phyloP scores from a whole-genome alignment of 2,797 vertebrate genomes.

The Myotis daubentonii region DNA sequence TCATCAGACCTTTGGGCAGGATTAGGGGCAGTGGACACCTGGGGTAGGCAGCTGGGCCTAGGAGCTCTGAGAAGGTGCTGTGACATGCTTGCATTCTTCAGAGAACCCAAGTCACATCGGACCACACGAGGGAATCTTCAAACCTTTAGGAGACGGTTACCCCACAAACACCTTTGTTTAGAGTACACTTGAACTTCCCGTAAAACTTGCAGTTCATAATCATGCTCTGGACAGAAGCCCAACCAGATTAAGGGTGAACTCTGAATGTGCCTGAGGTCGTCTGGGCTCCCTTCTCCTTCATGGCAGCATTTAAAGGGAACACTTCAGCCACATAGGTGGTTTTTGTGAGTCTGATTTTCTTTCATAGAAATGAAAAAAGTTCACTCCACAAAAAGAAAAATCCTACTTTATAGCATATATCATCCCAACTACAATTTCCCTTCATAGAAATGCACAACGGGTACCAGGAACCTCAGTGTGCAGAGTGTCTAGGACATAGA shows the following conservation, averaged over 20 bases:
- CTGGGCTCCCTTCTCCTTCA: background rate
- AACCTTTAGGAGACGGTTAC: background rate
- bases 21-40: too few relatives aligned
- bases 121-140: background rate
- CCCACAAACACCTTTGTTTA: background rate
- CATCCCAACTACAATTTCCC: constrained; percentile 23
- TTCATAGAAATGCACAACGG: background rate
- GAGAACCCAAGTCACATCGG: background rate
- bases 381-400: background rate
- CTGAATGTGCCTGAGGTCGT: background rate
- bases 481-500: background rate
- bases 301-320: constrained; percentile 52
- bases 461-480: background rate
- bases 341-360: background rate
- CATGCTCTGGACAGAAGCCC: background rate
- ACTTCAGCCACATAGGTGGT: constrained; percentile 41
- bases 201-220: background rate
- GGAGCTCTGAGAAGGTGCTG: background rate
- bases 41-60: background rate
- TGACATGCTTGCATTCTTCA: background rate
- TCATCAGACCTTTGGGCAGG: background rate
- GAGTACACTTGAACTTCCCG: background rate
- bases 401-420: fast-evolving
- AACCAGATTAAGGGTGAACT: background rate
- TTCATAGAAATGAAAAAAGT: constrained; percentile 43